These are phyloP conservation scores for Gambusia holbrooki DNA, from an alignment of 2,113 vertebrate genomes.

Conservation along the genomic window DNA sequence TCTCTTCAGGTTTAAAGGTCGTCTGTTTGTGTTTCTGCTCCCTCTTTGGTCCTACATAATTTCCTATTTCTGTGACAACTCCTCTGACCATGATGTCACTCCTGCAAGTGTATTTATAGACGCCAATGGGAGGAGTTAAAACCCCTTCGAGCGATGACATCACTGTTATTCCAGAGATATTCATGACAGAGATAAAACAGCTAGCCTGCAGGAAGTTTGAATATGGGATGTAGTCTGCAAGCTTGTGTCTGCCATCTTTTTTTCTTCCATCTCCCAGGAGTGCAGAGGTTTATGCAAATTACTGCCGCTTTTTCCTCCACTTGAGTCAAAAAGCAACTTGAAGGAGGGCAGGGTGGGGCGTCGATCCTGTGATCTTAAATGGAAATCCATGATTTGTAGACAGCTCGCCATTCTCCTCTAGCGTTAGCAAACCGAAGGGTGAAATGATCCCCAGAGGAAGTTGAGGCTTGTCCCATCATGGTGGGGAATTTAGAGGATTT, in stretches of 20 bases:
- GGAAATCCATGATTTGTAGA: background rate
- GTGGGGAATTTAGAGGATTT: slow-evolving; percentile 41
- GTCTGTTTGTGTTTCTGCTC: slow-evolving; percentile 22
- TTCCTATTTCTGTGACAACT: slow-evolving; percentile 3
- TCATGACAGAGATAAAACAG: slow-evolving; percentile 32
- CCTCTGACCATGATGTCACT: slow-evolving; percentile 39
- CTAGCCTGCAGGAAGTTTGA: slow-evolving; percentile 12
- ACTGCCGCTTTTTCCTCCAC: background rate
- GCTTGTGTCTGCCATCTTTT: background rate
- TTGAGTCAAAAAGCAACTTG: slow-evolving; percentile 8
- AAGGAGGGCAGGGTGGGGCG: slow-evolving; percentile 1
- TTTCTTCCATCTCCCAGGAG: background rate
- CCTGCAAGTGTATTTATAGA: slow-evolving; percentile 43
- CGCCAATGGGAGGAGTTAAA: slow-evolving; percentile 33
- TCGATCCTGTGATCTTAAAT: background rate
- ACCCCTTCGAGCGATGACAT: slow-evolving; percentile 50
- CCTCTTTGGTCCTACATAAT: background rate
- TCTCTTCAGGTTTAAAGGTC: slow-evolving; percentile 33
- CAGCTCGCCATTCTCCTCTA: too few relatives aligned
- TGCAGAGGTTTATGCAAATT: slow-evolving; percentile 42
- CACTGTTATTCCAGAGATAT: slow-evolving; percentile 63
- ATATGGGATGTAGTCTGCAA: background rate
- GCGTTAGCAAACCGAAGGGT: slow-evolving; percentile 20
- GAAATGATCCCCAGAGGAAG: slow-evolving; percentile 13
- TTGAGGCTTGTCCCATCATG: slow-evolving; percentile 29